These are phyloP conservation scores for Microplitis mediator DNA, from an alignment of 1,140 invertebrate genomes.

Conservation along the genomic window DNA sequence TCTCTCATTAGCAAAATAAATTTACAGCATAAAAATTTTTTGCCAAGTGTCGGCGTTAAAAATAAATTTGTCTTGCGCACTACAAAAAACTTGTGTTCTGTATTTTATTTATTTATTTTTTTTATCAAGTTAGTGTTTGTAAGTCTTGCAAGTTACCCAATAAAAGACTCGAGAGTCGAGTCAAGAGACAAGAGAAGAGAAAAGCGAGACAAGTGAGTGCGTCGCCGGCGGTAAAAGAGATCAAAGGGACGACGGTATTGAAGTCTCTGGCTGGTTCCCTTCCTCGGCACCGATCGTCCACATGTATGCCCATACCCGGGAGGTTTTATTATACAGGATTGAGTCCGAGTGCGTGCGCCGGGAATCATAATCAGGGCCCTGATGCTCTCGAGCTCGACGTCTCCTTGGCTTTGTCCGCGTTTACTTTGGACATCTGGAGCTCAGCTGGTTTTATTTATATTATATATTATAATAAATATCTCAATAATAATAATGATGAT, in stretches of 20 bases:
- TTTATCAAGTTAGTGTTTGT: not conserved
- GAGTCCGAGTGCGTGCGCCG: conserved; percentile 20
- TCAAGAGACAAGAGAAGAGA: not conserved
- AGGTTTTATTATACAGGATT: conserved; percentile 27
- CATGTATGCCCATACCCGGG: conserved; percentile 24
- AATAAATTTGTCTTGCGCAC: too few species aligned
- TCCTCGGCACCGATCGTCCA: conserved; percentile 14
- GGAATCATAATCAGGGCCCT: conserved; percentile 23
- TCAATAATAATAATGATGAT: too few species aligned
- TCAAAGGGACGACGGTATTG: conserved; percentile 23
- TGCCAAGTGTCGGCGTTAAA: too few species aligned
- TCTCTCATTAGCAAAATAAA: too few species aligned
- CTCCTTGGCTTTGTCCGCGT: not conserved
- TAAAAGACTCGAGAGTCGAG: too few species aligned
- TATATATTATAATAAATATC: not conserved
- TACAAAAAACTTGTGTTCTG: too few species aligned
- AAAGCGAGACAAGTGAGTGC: not conserved
- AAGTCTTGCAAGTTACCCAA: too few species aligned
- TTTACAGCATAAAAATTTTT: too few species aligned
- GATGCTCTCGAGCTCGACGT: not conserved
- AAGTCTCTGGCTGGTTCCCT: conserved; percentile 18
- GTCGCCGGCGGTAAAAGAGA: conserved; percentile 16
- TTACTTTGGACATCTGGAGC: not conserved
- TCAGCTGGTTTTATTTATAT: too few species aligned
- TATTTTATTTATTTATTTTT: not conserved